phyloP scores from a whole-genome alignment of 1,140 invertebrate species.

The Hyphantria cunea region DNA sequence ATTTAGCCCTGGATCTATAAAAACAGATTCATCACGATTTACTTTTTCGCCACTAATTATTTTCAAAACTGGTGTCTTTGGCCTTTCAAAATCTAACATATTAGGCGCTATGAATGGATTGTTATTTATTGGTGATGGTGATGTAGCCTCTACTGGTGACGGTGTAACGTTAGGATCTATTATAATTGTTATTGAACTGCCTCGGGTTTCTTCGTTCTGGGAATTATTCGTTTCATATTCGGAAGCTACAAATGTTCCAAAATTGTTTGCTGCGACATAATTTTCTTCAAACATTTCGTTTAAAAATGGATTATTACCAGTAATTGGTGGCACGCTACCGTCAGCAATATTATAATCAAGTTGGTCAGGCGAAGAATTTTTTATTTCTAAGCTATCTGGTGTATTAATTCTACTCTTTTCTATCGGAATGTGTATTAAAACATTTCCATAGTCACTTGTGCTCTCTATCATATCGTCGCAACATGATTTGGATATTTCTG shows the following conservation, averaged over 20 bases:
- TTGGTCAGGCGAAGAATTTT: constrained; percentile 15
- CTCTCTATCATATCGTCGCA: constrained; percentile 24
- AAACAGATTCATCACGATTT: constrained; percentile 45
- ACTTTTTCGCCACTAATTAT: constrained; percentile 53
- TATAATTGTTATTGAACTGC: constrained; percentile 47
- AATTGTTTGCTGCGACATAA: constrained; percentile 52
- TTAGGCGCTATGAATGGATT: constrained; percentile 58
- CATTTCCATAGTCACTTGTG: constrained; percentile 12
- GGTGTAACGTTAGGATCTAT: constrained; percentile 35
- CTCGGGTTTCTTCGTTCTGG: constrained; percentile 61
- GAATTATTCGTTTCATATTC: constrained; percentile 70
- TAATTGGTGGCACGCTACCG: constrained; percentile 46
- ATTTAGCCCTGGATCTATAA: constrained; percentile 41
- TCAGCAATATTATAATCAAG: constrained; percentile 46
- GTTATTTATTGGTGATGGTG: constrained; percentile 30
- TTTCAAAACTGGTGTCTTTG: constrained; percentile 69
- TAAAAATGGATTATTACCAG: constrained; percentile 59
- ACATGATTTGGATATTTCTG: constrained; percentile 52
- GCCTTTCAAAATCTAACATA: constrained; percentile 42
- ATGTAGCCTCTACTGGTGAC: constrained; percentile 10
- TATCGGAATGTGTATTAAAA: constrained; percentile 1
- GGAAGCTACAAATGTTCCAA: constrained; percentile 54
- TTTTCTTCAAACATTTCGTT: constrained; percentile 50
- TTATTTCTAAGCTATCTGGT: constrained; percentile 28
- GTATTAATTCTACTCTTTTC: constrained; percentile 6